Conservation (phyloP, 2,797 vertebrate genomes). For the Linurgus olivaceus region DNA sequence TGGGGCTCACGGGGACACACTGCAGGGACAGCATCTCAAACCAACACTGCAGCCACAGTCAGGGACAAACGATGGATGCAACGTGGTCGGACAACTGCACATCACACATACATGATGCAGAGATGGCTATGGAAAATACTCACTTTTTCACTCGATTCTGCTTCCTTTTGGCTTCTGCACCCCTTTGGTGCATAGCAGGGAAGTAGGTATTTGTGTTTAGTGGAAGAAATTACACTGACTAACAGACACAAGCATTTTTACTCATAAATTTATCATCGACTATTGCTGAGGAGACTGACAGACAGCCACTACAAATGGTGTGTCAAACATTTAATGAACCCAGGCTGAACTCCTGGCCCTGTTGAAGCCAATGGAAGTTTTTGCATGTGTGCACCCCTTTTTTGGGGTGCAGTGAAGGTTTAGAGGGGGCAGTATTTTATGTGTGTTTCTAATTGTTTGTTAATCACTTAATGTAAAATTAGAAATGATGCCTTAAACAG, state of each 20-base stretch:
- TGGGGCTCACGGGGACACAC: not conserved
- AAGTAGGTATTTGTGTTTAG: constrained; percentile 70
- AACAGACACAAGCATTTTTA: constrained; percentile 63
- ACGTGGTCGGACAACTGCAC: not conserved
- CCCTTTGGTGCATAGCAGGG: constrained; percentile 73
- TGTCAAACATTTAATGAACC: constrained; percentile 61
- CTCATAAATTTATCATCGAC: constrained; percentile 56
- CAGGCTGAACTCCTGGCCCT: constrained; percentile 21
- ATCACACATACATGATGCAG: constrained; percentile 46
- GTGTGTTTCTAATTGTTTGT: constrained; percentile 12
- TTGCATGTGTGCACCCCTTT: not conserved
- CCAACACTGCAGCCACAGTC: constrained; percentile 29
- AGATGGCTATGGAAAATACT: constrained; percentile 74
- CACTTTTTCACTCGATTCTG: constrained; percentile 78
- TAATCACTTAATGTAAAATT: not conserved
- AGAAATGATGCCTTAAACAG: constrained; percentile 13
- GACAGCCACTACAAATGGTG: constrained; percentile 58
- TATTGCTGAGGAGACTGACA: constrained; percentile 51
- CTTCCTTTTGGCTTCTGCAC: constrained; percentile 75
- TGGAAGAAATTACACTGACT: constrained; percentile 67
- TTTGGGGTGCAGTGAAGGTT: not conserved
- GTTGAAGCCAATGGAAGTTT: not conserved
- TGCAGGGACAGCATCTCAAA: constrained; percentile 33
- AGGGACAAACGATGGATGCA: constrained; percentile 4
- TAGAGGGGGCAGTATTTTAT: not conserved